Conservation (phyloP, 1,140 invertebrate species). For the Metaphire vulgaris region DNA sequence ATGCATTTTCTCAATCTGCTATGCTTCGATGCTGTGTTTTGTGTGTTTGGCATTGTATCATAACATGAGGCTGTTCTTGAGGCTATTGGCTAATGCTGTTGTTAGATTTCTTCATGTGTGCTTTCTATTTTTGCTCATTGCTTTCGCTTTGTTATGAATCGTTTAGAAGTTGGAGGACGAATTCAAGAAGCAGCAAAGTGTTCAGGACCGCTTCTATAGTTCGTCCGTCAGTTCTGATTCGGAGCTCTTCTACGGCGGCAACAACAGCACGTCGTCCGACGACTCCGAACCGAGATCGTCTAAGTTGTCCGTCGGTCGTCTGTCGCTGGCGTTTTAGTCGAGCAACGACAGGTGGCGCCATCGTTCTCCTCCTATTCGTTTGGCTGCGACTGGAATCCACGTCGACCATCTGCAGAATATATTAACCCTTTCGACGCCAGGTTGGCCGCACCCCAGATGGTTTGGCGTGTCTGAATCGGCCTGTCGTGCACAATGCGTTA, state of each 20-base stretch:
- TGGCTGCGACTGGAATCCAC: neutral
- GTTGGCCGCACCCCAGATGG: too few species aligned
- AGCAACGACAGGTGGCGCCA: neutral
- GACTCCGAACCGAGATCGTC: neutral
- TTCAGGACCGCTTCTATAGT: conserved; percentile 11
- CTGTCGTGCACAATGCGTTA: too few species aligned
- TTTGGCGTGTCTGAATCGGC: too few species aligned
- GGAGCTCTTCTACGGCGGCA: neutral
- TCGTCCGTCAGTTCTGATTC: neutral
- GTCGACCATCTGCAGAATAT: too few species aligned
- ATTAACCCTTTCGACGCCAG: too few species aligned
- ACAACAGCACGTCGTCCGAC: neutral
- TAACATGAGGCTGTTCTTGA: neutral
- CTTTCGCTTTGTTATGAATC: too few species aligned
- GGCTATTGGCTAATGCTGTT: neutral
- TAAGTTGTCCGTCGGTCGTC: neutral
- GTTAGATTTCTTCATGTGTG: neutral
- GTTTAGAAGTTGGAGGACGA: conserved; percentile 15
- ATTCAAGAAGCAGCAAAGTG: conserved; percentile 3
- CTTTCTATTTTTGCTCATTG: neutral
- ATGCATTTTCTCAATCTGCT: too few species aligned
- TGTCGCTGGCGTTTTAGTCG: neutral
- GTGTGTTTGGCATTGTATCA: neutral
- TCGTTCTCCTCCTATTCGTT: neutral
- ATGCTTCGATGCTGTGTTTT: neutral